Percentiles rank a stretch among this genome's conserved stretches.
Conservation (phyloP, 2,888 invertebrate genomes). For the Dermolepida albohirtum region DNA sequence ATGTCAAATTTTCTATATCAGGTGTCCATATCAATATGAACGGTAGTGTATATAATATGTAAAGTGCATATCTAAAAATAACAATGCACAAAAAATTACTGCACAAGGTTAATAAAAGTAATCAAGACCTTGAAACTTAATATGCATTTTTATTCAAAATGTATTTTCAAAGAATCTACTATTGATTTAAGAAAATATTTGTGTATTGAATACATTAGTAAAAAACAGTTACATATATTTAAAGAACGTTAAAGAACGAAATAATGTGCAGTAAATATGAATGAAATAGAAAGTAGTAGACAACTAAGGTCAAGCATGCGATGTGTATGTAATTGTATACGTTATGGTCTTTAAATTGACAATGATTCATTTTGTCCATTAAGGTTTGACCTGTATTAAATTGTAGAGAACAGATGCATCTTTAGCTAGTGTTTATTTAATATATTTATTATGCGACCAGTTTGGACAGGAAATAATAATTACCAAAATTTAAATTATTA, state of each 20-base stretch:
- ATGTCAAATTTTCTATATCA: no score
- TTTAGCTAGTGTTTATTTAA: constrained; percentile 14
- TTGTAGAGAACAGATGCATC: constrained; percentile 18
- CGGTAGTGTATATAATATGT: no score
- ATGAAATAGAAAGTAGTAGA: constrained; percentile 27
- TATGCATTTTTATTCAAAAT: no score
- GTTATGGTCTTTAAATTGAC: constrained; percentile 21
- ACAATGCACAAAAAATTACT: no score
- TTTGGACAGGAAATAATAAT: constrained; percentile 30
- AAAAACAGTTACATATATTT: background rate
- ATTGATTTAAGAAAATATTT: no score
- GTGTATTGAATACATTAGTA: no score
- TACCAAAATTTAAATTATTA: background rate
- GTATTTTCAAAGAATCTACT: no score
- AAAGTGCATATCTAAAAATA: no score
- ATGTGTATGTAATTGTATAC: constrained; percentile 16
- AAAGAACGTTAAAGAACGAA: no score
- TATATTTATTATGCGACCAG: background rate
- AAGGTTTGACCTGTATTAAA: constrained; percentile 31
- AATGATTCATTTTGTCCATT: constrained; percentile 33
- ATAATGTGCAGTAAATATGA: constrained; percentile 2
- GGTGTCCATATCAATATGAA: no score
- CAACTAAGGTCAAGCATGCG: constrained; percentile 13
- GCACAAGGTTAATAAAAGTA: no score
- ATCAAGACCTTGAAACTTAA: no score